Evolutionary conservation across 2,113 vertebrate genomes (phyloP).

Genomic region (Hyperoodon ampullatus): DNA sequence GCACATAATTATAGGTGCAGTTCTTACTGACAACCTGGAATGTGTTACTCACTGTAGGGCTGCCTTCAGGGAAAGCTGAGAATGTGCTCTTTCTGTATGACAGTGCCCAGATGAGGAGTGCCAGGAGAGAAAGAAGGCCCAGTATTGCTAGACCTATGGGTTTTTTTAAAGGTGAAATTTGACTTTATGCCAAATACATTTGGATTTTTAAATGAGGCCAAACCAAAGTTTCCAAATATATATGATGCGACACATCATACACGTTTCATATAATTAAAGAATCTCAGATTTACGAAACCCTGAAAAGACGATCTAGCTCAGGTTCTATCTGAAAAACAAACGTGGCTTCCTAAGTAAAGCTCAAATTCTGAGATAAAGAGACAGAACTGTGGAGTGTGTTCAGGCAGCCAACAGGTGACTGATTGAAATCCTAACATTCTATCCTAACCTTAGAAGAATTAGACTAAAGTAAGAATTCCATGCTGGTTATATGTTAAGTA

Average conservation of each 20-base stretch:
- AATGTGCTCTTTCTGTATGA: too few relatives aligned
- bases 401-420: background rate
- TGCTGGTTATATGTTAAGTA: background rate
- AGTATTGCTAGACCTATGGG: background rate
- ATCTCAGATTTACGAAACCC: background rate
- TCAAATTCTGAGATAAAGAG: background rate
- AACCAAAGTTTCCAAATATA: background rate
- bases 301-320: background rate
- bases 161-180: background rate
- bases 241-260: background rate
- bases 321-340: background rate
- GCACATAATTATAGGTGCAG: background rate
- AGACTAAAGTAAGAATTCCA: background rate
- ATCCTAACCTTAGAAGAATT: background rate
- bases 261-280: background rate
- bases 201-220: background rate
- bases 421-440: background rate
- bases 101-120: background rate
- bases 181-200: background rate
- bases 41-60: background rate
- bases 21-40: background rate
- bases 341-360: background rate
- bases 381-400: too few relatives aligned
- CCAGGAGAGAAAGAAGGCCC: background rate
- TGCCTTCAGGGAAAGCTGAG: background rate